A percentile compares a stretch with the other conserved stretches of the same genome.
Conservation (phyloP, 2,797 vertebrate species). For the Aselliscus stoliczkanus region DNA sequence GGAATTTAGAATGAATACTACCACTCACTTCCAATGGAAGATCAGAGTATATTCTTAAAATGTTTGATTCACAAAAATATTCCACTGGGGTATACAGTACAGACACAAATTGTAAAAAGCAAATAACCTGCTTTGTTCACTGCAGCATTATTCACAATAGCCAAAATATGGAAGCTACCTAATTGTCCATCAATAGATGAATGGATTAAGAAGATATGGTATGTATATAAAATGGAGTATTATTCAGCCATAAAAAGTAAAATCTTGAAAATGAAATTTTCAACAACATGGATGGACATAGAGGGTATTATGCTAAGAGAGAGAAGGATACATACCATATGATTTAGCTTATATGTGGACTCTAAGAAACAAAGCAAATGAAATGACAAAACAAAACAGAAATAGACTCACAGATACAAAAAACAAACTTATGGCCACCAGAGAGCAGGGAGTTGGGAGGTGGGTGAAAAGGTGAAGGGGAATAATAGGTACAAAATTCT, state of each 20-base stretch:
- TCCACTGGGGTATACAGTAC: not conserved
- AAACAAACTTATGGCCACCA: not conserved
- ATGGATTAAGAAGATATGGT: too few relatives aligned
- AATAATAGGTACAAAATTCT: not conserved
- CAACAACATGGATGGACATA: not conserved
- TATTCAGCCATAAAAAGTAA: too few relatives aligned
- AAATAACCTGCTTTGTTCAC: not conserved
- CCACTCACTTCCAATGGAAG: not conserved
- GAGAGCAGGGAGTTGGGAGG: not conserved
- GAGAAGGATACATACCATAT: not conserved
- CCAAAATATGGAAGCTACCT: not conserved
- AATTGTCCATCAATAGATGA: too few relatives aligned
- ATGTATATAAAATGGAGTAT: too few relatives aligned
- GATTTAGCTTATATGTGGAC: too few relatives aligned
- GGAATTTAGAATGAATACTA: not conserved
- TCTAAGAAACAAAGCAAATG: too few relatives aligned
- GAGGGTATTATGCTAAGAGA: not conserved
- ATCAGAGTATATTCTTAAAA: not conserved
- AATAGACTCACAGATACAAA: too few relatives aligned
- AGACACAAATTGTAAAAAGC: not conserved
- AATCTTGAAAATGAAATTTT: not conserved
- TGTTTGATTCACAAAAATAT: not conserved
- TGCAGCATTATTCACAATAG: not conserved
- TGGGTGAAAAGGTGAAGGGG: not conserved
- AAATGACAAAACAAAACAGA: too few relatives aligned